A percentile compares a stretch with the other conserved stretches of the same genome.
Evolutionary conservation across 2,113 vertebrate genomes (phyloP).

Genomic region (Cololabis saira): DNA sequence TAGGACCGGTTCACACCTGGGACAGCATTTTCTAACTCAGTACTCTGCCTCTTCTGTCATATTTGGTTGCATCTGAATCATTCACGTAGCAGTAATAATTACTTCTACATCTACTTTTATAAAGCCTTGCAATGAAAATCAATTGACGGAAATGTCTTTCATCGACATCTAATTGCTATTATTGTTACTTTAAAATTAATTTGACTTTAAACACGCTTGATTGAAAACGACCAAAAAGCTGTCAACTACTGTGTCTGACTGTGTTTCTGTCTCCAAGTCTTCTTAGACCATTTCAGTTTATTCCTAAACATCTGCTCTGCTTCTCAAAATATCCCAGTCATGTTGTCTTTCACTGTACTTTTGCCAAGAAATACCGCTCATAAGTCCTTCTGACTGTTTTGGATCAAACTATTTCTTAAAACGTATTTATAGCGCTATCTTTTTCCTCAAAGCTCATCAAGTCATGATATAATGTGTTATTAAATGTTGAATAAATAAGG

Average conservation of each 20-base stretch:
- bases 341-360: not conserved
- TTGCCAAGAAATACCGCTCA: not conserved
- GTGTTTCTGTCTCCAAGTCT: too few species aligned
- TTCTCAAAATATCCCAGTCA: too few species aligned
- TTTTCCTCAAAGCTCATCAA: too few species aligned
- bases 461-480: too few species aligned
- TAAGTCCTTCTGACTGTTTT: not conserved
- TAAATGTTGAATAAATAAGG: not conserved
- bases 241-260: too few species aligned
- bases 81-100: not conserved
- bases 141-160: not conserved
- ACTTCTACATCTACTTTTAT: not conserved
- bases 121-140: not conserved
- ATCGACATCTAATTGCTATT: not conserved
- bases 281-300: too few species aligned
- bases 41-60: slow-evolving; percentile 13
- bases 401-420: too few species aligned
- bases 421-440: too few species aligned
- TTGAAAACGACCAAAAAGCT: too few species aligned
- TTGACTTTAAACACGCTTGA: too few species aligned
- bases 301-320: too few species aligned
- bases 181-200: not conserved
- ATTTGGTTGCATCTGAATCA: not conserved
- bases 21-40: slow-evolving; percentile 41
- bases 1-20: slow-evolving; percentile 59